Evolutionary conservation across 2,113 vertebrate genomes (phyloP), one percentile per base, ranked within the genome.

Genomic region (Fregetta grallaria): DNA sequence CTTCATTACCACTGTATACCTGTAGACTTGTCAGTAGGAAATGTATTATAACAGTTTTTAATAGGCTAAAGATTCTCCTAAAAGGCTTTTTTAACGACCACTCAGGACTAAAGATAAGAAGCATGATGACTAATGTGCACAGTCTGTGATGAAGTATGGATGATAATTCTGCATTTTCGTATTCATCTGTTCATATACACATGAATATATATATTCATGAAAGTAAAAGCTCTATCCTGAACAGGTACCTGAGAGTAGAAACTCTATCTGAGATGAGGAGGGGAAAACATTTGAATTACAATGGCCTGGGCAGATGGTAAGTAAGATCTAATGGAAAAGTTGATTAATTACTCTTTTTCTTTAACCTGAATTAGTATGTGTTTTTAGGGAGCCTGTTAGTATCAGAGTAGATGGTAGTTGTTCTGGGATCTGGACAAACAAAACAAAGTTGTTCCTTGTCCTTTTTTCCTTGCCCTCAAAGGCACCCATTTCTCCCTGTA

Each of bases 171-270:
- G 14, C 45, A 61, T 90, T 94, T 95, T 92, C 58, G 44, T 77
- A 91, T 49, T 65, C 9, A 6, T 75, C 20, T 53, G 6, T 58
- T 86, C 27, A 66, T 83, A 56, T 80, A 53, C 32, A 55, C 15
- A 20, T 47, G 6, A 79, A 82, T 50, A 76, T 38, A 52, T 38
- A 26, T 53, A 77, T 79, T 74, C 3, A 42, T 44, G 26, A 55
- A 75, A 88, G 13, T 66, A 70, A 88, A 92, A 88, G 8, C 15
- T 40, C n/a, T 82, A 80, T 88, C 42, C 53, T 83, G 42, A 94
- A 32, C 11, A 79, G 17, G 6, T 76, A 42, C 22, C 72, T 78
- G 40, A 49, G 25, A 44, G n/a, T 49, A 87, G 92, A 96, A 79
- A 15, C 30, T 90, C 49, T 42, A 1, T 53, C 25, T 50, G 36